These are phyloP conservation scores for Eupeodes corollae DNA, from an alignment of 1,140 invertebrate species.

Conservation along the genomic window DNA sequence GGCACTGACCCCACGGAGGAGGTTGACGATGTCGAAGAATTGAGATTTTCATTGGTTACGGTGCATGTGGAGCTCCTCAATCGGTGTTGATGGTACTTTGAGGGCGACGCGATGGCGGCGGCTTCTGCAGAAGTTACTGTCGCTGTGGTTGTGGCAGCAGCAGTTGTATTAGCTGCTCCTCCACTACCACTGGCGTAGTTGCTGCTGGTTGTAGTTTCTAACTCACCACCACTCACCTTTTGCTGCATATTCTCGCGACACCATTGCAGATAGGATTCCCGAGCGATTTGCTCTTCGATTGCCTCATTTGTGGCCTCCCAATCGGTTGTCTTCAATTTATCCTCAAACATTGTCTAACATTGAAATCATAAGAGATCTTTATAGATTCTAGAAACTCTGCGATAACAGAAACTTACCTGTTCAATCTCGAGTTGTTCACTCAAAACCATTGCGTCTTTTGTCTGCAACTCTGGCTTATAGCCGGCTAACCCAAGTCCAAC, in stretches of 20 bases:
- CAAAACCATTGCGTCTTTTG: conserved; percentile 66
- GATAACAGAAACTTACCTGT: conserved; percentile 38
- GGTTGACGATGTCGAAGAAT: background rate
- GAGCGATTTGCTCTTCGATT: conserved; percentile 79
- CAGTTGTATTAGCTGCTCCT: conserved; percentile 8
- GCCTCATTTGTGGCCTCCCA: conserved; percentile 90
- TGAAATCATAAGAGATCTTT: background rate
- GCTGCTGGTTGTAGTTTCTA: background rate
- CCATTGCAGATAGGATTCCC: conserved; percentile 85
- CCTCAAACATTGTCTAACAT: conserved; percentile 84
- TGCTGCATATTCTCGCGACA: conserved; percentile 60
- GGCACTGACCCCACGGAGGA: too few relatives aligned
- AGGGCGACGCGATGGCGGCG: conserved; percentile 27
- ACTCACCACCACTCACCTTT: conserved; percentile 20
- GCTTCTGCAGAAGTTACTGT: conserved; percentile 23
- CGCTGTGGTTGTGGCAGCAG: conserved; percentile 31
- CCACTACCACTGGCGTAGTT: conserved; percentile 5
- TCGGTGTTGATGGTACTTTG: conserved; percentile 20
- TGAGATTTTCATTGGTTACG: conserved; percentile 2
- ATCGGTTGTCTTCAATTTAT: conserved; percentile 83
- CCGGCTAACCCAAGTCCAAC: conserved; percentile 79
- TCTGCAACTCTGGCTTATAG: conserved; percentile 65
- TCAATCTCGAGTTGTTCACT: conserved; percentile 82
- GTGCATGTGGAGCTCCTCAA: conserved; percentile 4
- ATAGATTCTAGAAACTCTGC: background rate